Evolutionary conservation across 1,140 invertebrate species (phyloP).

Genomic region (Pentalonia nigronervosa): DNA sequence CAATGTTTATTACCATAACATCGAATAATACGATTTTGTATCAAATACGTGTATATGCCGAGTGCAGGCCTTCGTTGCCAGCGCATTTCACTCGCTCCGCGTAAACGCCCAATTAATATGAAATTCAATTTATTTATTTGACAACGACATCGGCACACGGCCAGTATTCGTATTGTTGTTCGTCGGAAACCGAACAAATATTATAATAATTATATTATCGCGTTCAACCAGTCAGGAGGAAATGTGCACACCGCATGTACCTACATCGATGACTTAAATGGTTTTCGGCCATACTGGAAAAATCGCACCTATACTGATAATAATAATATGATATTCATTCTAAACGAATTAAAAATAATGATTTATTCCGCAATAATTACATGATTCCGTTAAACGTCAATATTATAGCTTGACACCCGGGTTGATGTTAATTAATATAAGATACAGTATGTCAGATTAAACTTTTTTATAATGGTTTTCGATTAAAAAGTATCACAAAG

Average conservation of each 20-base stretch:
- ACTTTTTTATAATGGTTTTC: too few relatives aligned
- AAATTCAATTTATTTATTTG: slow-evolving; percentile 36
- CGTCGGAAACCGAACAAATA: not conserved
- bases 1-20: not conserved
- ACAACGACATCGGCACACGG: not conserved
- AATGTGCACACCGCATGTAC: not conserved
- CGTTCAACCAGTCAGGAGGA: not conserved
- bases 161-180: not conserved
- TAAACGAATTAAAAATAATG: too few relatives aligned
- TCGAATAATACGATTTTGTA: not conserved
- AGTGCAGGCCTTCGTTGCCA: not conserved
- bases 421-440: too few relatives aligned
- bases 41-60: not conserved
- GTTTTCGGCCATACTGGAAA: not conserved
- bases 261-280: not conserved
- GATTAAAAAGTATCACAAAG: too few relatives aligned
- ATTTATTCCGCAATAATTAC: too few relatives aligned
- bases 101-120: not conserved
- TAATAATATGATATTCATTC: too few relatives aligned
- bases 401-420: too few relatives aligned
- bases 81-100: too few relatives aligned
- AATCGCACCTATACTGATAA: too few relatives aligned
- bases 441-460: too few relatives aligned
- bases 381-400: too few relatives aligned
- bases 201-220: not conserved